Evolutionary conservation across 2,888 invertebrate species (phyloP), one percentile per base, ranked within the genome.

Genomic region (Criorhina ranunculi): DNA sequence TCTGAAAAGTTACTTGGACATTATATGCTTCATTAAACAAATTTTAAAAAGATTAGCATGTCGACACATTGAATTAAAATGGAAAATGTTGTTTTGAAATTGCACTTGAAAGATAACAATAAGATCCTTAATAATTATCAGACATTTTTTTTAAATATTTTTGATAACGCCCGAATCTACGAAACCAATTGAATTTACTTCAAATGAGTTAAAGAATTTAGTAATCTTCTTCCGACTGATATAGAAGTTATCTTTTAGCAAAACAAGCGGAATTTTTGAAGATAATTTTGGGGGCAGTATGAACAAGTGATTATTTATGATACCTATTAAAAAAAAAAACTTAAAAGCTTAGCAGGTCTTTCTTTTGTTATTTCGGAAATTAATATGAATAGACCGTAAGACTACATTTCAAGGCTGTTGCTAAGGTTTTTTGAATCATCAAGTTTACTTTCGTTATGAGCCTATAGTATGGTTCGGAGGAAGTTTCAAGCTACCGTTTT

Each of bases 81-180:
- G 24, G 15, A 4, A 24, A 40, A 59, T 37, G n/a, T 4, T 24
- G 2, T 40, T 40, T n/a, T 11, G 3, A 11, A 19, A 19, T 19
- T 37, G n/a, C 37, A 19, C 19, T 37, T 57, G 11, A 19, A 6
- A 19, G 57, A 37, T 37, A 57, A 19, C 19, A n/a, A 8, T 24
- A 49, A 40, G 40, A 40, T 59, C 59, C 37, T 42, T 5, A 40
- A 6, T 59, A 29, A 59, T 59, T 12, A 29, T 24, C 7, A 24
- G 11, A 31, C 7, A 12, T 40, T 19, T 24, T 42, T 12, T 40
- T 24, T n/a, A 24, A 12, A 31, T 8, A 12, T 40, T 19, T 24
- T 42, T 5, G 37, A 59, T 40, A 24, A 12, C 15, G 11, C 11
- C 33, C 3, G 5, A 12, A 7, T 33, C 15, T 15, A 33, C 11